Evolutionary conservation across 2,113 vertebrate genomes (phyloP).

Genomic region (Pteropus alecto): DNA sequence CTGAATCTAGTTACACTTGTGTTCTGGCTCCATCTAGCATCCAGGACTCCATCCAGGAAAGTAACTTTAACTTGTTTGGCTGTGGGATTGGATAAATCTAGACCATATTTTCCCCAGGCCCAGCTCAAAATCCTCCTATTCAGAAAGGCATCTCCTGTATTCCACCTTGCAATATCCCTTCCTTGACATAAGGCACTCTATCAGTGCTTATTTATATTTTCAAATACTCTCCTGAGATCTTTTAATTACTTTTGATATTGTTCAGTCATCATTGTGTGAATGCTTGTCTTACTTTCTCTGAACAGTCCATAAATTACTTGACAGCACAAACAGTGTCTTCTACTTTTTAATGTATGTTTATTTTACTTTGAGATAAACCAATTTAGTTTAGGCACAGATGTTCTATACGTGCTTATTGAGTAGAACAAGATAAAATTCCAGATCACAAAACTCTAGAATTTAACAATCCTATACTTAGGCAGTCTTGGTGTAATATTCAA

Average conservation of each 20-base stretch:
- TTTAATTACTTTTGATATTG: not conserved
- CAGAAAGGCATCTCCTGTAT: not conserved
- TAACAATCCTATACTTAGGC: not conserved
- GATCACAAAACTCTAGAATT: not conserved
- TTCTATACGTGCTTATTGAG: not conserved
- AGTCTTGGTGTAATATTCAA: not conserved
- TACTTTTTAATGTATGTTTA: not conserved
- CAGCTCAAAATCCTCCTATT: not conserved
- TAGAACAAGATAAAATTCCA: conserved; percentile 6
- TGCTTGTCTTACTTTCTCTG: not conserved
- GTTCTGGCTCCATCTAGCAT: not conserved
- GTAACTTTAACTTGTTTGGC: not conserved
- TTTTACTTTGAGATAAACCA: not conserved
- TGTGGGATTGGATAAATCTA: not conserved
- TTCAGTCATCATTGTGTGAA: not conserved
- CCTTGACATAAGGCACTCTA: not conserved
- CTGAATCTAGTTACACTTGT: not conserved
- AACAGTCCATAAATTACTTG: not conserved
- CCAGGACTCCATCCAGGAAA: not conserved
- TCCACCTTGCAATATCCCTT: not conserved
- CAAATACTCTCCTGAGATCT: not conserved
- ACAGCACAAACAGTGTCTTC: not conserved
- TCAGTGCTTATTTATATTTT: not conserved
- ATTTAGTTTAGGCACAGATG: not conserved
- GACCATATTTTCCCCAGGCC: not conserved